Evolutionary conservation across 2,888 invertebrate species (phyloP), one percentile per base, ranked within the genome.

Genomic region (Temnothorax unifasciatus): DNA sequence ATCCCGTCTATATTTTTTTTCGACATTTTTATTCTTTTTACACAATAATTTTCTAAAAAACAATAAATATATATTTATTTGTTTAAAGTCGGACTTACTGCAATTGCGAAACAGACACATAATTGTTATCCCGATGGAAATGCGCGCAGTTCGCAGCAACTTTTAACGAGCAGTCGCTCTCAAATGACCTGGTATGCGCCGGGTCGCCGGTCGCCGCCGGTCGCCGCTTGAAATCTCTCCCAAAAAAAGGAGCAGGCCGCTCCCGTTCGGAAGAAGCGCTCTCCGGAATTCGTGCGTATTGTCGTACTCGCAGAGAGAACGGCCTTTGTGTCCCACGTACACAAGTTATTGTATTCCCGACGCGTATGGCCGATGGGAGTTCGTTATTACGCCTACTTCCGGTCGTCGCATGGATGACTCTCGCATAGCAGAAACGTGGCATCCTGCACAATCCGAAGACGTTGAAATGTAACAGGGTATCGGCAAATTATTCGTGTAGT

Each of bases 371-470:
- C 89, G 90, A 91, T 91, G 91, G 85, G 88, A 89, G 91, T 91
- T 91, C 90, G 87, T 92, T 91, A 92, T 93, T 92, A 91, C 92
- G 90, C 90, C 90, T 91, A 92, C 92, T 93, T 93, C 93, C 93
- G 93, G 90, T 89, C 89, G 88, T 34, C 73, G 76, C 81, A 73
- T 63, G 85, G 84, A 88, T 86, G 77, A 73, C 74, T 82, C 71
- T 59, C 44, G 79, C 69, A 79, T 68, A 64, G 77, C 73, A 71
- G 73, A 68, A 87, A 85, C 75, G 63, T 64, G 34, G 59, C 75
- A 83, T 86, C 82, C 82, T 79, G 77, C 76, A 4, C 64, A 29
- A 69, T 34, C 21, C 44, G 44, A 64, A 29, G n/a, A 69, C 41
- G n/a, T 25, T 21, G 29, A 41, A 25, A 47, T 66, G 76, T 69